Evolutionary conservation across 1,140 invertebrate species (phyloP), one percentile per base, ranked within the genome.

Genomic region (Neuroterus valhalla): DNA sequence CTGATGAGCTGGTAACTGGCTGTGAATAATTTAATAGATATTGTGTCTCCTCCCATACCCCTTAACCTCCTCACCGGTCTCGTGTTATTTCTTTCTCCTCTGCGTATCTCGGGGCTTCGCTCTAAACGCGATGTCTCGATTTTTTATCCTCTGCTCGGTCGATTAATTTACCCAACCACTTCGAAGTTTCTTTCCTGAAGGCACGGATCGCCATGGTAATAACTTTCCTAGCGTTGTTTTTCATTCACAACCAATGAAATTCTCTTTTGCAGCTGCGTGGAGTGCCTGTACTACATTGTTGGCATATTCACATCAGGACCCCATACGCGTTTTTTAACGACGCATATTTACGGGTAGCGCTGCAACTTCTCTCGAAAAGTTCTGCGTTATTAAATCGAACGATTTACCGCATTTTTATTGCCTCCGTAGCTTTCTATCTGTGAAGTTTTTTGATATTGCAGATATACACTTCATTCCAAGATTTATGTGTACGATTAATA

Each of bases 21-120:
- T 85, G 82, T 82, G 83, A 85, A 83, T 85, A 85, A 85, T 85
- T 85, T 83, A 83, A 83, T 84, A 80, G 77, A 78, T 80, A 78
- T 80, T 81, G 70, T 78, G 70, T 81, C 73, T 77, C 72, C 38
- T 50, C 66, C 50, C 50, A 23, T 19, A 52, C 11, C n/a, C 19
- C 50, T 26, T 69, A 52, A 10, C 17, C 38, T n/a, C 45, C 66
- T 70, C 50, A 23, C 50, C 68, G 26, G 62, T 42, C 45, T 43
- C 21, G 55, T 48, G 66, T 46, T 44, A 14, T 62, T 46, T 46
- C 55, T 48, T 62, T 26, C 45, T 69, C 10, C 23, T 12, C 10
- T n/a, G 4, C 43, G 15, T 69, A 46, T 69, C 68, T 46, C 68
- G 23, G 17, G 38, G 19, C 43, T 48, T 15, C 67, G 11, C 38